phyloP scores from a whole-genome alignment of 2,888 invertebrate species.

The Anagyrus pseudococci region DNA sequence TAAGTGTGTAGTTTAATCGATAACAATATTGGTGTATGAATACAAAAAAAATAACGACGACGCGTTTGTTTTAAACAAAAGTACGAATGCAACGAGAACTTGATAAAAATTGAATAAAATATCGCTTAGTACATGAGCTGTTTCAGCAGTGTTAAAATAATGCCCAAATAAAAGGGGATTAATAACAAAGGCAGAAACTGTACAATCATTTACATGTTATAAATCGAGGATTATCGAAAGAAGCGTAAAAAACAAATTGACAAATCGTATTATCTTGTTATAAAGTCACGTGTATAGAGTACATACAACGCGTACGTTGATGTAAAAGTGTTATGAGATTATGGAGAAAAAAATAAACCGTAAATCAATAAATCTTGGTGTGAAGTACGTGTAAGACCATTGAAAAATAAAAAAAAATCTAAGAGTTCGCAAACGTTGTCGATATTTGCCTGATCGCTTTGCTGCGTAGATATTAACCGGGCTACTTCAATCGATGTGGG shows the following conservation, averaged over 20 bases:
- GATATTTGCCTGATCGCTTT: slow-evolving; percentile 19
- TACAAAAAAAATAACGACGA: background rate
- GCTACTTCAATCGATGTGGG: background rate
- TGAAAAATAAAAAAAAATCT: background rate
- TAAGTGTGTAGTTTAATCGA: background rate
- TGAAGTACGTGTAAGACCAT: background rate
- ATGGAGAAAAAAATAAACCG: background rate
- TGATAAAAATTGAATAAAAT: too few species aligned
- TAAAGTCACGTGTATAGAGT: slow-evolving; percentile 1
- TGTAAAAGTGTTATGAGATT: background rate
- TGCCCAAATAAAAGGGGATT: slow-evolving; percentile 1
- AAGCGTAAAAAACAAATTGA: background rate
- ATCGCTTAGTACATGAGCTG: too few species aligned
- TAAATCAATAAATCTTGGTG: slow-evolving; percentile 2
- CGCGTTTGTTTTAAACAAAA: background rate
- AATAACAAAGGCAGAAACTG: slow-evolving; percentile 32
- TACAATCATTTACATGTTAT: slow-evolving; percentile 31
- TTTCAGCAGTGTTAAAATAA: too few species aligned
- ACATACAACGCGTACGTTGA: background rate
- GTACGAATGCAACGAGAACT: too few species aligned
- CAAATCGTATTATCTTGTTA: background rate
- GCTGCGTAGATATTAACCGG: slow-evolving; percentile 15
- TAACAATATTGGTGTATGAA: too few species aligned
- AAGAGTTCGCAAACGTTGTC: background rate
- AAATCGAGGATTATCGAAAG: slow-evolving; percentile 6